phyloP scores from a whole-genome alignment of 2,888 invertebrate species.

The Idaea biselata region DNA sequence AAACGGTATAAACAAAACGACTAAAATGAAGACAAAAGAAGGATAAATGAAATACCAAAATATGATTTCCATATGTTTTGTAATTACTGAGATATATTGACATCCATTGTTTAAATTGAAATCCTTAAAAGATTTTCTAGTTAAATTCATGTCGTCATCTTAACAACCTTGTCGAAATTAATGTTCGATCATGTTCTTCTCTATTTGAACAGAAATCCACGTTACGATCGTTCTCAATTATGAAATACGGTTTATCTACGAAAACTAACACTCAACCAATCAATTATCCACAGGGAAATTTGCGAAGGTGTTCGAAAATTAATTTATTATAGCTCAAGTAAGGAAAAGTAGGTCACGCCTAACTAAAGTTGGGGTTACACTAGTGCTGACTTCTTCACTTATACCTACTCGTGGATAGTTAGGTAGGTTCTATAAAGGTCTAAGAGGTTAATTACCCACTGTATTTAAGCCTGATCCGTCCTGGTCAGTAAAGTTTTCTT shows the following conservation, averaged over 20 bases:
- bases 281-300: not conserved
- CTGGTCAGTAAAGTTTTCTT: not conserved
- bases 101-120: no score
- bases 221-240: not conserved
- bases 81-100: no score
- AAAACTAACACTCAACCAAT: not conserved
- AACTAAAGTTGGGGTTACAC: constrained; percentile 2
- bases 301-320: not conserved
- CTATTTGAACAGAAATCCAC: not conserved
- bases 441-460: no score
- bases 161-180: no score
- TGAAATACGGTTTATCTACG: not conserved
- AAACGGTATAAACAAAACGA: no score
- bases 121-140: no score
- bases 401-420: not conserved
- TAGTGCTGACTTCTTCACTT: not conserved
- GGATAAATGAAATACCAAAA: no score
- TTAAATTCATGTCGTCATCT: no score
- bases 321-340: not conserved
- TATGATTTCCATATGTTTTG: no score
- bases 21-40: no score
- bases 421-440: not conserved
- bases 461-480: no score
- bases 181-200: not conserved
- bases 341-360: constrained; percentile 2